phyloP scores from a whole-genome alignment of 2,797 vertebrate species.

The Pelochelys cantorii region DNA sequence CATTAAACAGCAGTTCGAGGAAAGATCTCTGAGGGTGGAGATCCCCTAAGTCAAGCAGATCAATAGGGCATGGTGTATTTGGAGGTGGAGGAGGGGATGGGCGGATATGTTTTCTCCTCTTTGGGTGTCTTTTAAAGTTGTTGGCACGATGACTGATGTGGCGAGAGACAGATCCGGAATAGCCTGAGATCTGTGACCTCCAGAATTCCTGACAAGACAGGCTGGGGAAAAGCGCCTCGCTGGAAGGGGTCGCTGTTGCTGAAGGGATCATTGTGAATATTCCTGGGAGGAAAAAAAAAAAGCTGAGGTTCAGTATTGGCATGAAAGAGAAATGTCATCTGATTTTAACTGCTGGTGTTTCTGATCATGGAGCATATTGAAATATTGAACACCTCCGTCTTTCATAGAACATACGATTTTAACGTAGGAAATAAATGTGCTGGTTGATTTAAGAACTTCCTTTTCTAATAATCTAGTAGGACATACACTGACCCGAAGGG shows the following conservation, averaged over 20 bases:
- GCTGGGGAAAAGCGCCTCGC: constrained; percentile 68
- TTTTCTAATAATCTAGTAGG: not conserved
- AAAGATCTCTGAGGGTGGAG: constrained; percentile 92
- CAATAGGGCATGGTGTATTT: constrained; percentile 94
- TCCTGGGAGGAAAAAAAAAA: constrained; percentile 66
- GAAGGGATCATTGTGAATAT: constrained; percentile 70
- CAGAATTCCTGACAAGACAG: constrained; percentile 78
- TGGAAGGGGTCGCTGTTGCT: constrained; percentile 51
- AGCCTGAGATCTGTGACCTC: constrained; percentile 83
- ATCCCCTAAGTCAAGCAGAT: constrained; percentile 91
- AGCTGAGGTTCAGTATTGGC: constrained; percentile 1
- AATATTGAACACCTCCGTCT: not conserved
- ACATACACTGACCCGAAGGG: not conserved
- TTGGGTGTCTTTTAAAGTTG: constrained; percentile 97
- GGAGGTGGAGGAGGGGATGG: constrained; percentile 95
- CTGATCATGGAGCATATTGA: not conserved
- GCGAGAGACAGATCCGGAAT: constrained; percentile 85
- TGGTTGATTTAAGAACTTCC: not conserved
- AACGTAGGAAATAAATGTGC: not conserved
- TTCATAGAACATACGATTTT: not conserved
- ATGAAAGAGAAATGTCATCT: not conserved
- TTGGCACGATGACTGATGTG: constrained; percentile 97
- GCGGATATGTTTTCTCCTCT: constrained; percentile 90
- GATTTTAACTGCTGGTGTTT: not conserved
- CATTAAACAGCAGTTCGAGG: constrained; percentile 93